Base-by-base conservation (phyloP, 2,888 invertebrate genomes). In the Megastigmus dorsalis region DNA sequence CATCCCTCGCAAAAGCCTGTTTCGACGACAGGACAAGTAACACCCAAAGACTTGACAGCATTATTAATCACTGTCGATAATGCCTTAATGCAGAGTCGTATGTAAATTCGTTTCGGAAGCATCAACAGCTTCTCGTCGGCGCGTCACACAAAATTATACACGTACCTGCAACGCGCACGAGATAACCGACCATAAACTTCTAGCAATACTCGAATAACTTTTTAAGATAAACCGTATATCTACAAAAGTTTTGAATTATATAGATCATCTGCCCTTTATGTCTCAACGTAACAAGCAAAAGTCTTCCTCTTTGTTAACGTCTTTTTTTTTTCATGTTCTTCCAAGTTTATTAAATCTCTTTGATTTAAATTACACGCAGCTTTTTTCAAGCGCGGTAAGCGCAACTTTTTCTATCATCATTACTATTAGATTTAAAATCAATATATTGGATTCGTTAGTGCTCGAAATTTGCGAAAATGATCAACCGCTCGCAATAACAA, bases 191-290 rank as follows among this genome's bases (percentile, higher is more conserved):
- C 28, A 67, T 67, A 67, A 67, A 67, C 45, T 55, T 67, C 55
- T 55, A 57, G 55, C 43, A 67, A 67, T 45, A 67, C 45, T 67
- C n/a, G 45, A 55, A 54, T 55, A 67, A 67, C 67, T 20, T 15
- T 45, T 52, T 20, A 28, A n/a, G 10, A 13, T 67, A 54, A 54
- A 43, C 20, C 52, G 30, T 66, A 15, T 52, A 54, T 55, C 55
- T 55, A 54, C 33, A 67, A 55, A 43, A 67, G 45, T 67, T 55
- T 66, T 54, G 36, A 67, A 66, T 41, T 41, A 28, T 54, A 66
- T 66, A 66, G 38, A 66, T n/a, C n/a, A n/a, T 54, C 28, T 50
- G 28, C 28, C 36, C 20, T 62, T 45, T 30, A 28, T 45, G 3
- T 60, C 48, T 48, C 20, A 54, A 54, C 41, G 26, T 23, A 66